These are phyloP conservation scores for Lutraria rhynchaena DNA, from an alignment of 1,140 invertebrate species.

Conservation along the genomic window DNA sequence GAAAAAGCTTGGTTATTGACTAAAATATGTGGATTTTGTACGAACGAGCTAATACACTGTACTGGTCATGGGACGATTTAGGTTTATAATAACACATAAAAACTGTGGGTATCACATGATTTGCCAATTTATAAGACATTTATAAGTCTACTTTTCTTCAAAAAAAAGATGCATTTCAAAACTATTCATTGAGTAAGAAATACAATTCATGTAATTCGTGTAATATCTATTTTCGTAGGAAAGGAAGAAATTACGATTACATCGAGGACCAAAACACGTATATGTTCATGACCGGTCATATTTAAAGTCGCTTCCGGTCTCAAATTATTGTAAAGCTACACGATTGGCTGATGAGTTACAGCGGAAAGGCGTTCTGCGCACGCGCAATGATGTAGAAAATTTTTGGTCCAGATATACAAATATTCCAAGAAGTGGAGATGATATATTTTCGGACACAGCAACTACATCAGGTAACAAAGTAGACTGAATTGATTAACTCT, in stretches of 20 bases:
- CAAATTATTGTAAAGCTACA: constrained; percentile 51
- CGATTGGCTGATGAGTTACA: constrained; percentile 54
- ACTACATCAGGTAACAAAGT: constrained; percentile 28
- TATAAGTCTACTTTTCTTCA: too few species aligned
- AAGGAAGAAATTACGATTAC: constrained; percentile 37
- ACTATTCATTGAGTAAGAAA: too few species aligned
- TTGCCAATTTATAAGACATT: too few species aligned
- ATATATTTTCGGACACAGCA: constrained; percentile 41
- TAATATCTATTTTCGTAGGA: too few species aligned
- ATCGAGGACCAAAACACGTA: constrained; percentile 38
- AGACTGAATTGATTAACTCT: not conserved
- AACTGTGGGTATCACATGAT: too few species aligned
- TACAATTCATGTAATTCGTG: too few species aligned
- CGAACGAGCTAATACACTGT: too few species aligned
- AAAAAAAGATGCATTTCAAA: too few species aligned
- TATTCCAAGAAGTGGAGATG: not conserved
- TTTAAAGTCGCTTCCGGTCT: constrained; percentile 45
- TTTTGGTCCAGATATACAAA: constrained; percentile 36
- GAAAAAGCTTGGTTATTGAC: too few species aligned
- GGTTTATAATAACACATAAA: too few species aligned
- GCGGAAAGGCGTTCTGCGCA: constrained; percentile 48
- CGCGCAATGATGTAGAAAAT: constrained; percentile 41
- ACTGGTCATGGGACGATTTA: too few species aligned
- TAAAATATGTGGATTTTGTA: too few species aligned
- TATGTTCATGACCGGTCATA: constrained; percentile 33